Evolutionary conservation across 2,888 invertebrate species (phyloP).

Genomic region (Stenichneumon culpator): DNA sequence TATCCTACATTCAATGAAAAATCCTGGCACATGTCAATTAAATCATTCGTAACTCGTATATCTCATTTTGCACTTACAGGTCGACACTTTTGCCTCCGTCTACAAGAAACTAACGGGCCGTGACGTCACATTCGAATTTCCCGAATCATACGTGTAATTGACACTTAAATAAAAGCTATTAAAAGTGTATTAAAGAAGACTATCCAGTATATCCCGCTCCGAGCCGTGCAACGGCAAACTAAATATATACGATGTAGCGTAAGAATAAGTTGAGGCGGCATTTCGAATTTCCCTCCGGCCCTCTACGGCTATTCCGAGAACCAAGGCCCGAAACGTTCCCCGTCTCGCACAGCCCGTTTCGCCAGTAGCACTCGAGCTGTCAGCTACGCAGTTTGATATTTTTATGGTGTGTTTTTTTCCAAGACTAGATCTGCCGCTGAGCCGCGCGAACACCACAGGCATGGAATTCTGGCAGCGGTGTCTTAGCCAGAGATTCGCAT

Average conservation of each 20-base stretch:
- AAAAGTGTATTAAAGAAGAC: slow-evolving; percentile 36
- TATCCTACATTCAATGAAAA: slow-evolving; percentile 45
- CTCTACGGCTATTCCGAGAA: neutral
- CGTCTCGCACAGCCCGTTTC: neutral
- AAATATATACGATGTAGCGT: neutral
- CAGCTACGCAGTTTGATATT: slow-evolving; percentile 25
- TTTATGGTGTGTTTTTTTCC: slow-evolving; percentile 6
- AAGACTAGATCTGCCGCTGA: neutral
- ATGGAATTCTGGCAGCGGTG: slow-evolving; percentile 11
- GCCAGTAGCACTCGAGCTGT: slow-evolving; percentile 16
- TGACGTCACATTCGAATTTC: slow-evolving; percentile 99
- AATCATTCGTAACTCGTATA: neutral
- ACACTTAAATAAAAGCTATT: slow-evolving; percentile 70
- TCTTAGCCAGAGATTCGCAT: slow-evolving; percentile 1
- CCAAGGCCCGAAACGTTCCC: neutral
- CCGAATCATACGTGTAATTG: slow-evolving; percentile 97
- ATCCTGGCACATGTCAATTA: slow-evolving; percentile 22
- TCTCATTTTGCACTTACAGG: slow-evolving; percentile 88
- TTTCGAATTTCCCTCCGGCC: slow-evolving; percentile 17
- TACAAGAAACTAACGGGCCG: slow-evolving; percentile 99
- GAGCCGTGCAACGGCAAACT: neutral
- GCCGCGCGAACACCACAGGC: neutral
- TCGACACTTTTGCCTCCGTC: slow-evolving; percentile 98
- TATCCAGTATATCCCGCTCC: neutral
- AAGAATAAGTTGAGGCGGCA: neutral